Conservation (phyloP, 2,888 invertebrate genomes). For the Entomobrya proxima region DNA sequence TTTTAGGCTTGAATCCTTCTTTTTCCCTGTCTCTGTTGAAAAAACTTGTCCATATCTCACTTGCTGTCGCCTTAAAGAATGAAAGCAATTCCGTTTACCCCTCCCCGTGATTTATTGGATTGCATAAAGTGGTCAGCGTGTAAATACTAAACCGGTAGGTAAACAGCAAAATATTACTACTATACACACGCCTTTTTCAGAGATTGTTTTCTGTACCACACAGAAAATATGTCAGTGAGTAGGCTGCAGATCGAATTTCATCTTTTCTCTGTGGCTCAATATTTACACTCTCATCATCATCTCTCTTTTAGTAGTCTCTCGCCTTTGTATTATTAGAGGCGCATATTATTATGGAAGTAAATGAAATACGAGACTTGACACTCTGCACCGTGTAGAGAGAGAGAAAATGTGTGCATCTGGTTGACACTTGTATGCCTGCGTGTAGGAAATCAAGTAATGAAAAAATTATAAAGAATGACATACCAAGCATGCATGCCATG, state of each 20-base stretch:
- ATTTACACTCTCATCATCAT: constrained; percentile 34
- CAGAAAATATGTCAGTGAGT: not conserved
- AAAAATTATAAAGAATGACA: not conserved
- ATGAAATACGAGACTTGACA: constrained; percentile 38
- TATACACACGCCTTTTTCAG: not conserved
- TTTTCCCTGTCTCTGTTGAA: not conserved
- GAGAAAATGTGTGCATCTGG: constrained; percentile 32
- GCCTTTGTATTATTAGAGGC: not conserved
- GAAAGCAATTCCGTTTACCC: constrained; percentile 25
- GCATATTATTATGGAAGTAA: not conserved
- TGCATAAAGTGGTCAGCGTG: constrained; percentile 40
- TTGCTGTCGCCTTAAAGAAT: not conserved
- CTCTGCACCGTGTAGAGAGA: not conserved
- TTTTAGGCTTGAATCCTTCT: not conserved
- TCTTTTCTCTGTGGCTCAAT: constrained; percentile 17
- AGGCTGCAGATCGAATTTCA: constrained; percentile 45
- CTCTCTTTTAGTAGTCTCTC: constrained; percentile 25
- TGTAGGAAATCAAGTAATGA: not conserved
- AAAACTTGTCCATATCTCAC: not conserved
- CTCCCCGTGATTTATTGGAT: constrained; percentile 16
- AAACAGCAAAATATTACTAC: not conserved
- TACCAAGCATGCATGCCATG: not conserved
- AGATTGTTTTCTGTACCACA: not conserved
- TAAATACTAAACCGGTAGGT: constrained; percentile 37
- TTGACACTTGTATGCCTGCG: constrained; percentile 43